A percentile compares a stretch with the other conserved stretches of the same genome.
phyloP scores from a whole-genome alignment of 1,140 invertebrate genomes.

The Steinernema khuongi region DNA sequence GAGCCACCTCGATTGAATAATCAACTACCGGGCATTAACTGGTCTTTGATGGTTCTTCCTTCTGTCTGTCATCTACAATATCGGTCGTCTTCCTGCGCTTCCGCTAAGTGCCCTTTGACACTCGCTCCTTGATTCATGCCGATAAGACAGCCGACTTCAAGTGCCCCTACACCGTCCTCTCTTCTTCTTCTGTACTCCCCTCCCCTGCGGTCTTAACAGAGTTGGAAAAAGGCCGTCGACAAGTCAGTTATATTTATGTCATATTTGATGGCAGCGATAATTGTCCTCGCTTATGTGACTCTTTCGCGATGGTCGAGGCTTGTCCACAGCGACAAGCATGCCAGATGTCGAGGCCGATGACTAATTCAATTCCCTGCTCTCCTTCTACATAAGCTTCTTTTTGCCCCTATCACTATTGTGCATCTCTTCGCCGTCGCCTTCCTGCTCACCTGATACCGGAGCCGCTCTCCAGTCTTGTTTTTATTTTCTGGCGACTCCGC shows the following conservation, averaged over 20 bases:
- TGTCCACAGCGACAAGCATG: not conserved
- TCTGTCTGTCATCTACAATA: not conserved
- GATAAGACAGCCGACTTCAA: too few species aligned
- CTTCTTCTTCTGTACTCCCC: too few species aligned
- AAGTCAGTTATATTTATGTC: not conserved
- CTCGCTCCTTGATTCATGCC: too few species aligned
- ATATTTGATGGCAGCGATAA: not conserved
- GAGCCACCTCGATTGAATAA: not conserved
- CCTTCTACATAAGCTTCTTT: not conserved
- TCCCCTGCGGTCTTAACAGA: too few species aligned
- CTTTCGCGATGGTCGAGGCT: not conserved
- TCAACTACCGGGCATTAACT: not conserved
- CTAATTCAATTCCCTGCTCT: not conserved
- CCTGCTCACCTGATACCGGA: not conserved
- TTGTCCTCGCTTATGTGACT: not conserved
- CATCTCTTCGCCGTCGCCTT: not conserved
- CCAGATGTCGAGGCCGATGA: slow-evolving; percentile 1
- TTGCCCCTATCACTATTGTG: not conserved
- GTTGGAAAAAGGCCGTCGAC: not conserved
- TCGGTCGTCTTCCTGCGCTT: not conserved
- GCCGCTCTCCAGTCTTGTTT: not conserved
- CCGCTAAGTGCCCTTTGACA: too few species aligned
- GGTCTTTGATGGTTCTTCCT: not conserved
- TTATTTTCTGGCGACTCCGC: not conserved
- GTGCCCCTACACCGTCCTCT: too few species aligned